Base-by-base conservation (phyloP, 2,888 invertebrate genomes). In the Noctua janthina region DNA sequence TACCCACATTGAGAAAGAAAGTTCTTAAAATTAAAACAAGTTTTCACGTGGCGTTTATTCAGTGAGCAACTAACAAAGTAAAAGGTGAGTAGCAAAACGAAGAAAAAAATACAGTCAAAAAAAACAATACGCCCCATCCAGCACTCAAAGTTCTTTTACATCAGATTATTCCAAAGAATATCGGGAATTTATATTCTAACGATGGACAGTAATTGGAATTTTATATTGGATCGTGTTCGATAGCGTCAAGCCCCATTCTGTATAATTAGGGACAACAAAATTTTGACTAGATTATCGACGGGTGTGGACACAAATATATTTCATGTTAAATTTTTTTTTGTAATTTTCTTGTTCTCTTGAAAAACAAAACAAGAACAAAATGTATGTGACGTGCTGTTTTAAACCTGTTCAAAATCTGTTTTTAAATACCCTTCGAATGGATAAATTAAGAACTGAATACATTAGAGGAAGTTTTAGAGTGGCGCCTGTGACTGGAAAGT, bases 111-210 rank as follows among this genome's bases (percentile, higher is more conserved):
- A 43, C 35, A 70, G 1, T 7, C 5, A 20, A 39, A 7, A 62
- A 67, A 74, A 76, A 71, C 35, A 69, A n/a, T 49, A 17, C 20
- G 82, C 29, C 89, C 39, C 76, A 89, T 93, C 92, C 82, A 92
- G 91, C 56, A 59, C 29, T 68, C 23, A 54, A 56, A 86, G n/a
- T 64, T 90, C 90, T 71, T 83, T 82, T 78, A 86, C 70, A 73
- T 85, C 85, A 87, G 90, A 91, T 92, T 93, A 92, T 93, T 91
- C 92, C 90, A 88, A 93, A 93, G 93, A 93, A 93, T 93, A 93
- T 93, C 91, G 90, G 85, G 87, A 91, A 92, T 94, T 93, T 93
- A 92, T 93, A 93, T 94, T 93, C 92, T 94, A 93, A 93, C 92
- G 92, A 91, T 91, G 92, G 89, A 81, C 90, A 90, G 91, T 94